Conservation (phyloP, 1,140 invertebrate genomes). For the Drosophila equinoxialis region DNA sequence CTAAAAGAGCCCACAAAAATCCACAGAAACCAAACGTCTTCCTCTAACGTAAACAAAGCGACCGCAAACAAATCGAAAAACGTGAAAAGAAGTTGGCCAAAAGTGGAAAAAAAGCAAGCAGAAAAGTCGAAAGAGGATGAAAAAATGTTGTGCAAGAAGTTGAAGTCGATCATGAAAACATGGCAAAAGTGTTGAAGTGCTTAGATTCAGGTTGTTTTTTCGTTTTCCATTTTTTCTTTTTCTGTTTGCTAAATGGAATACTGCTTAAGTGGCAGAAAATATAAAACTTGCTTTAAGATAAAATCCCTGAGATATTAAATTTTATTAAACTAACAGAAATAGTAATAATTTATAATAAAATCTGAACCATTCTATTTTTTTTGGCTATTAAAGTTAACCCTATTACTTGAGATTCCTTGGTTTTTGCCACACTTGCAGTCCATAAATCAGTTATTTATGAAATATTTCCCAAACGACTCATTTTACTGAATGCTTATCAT, state of each 20-base stretch:
- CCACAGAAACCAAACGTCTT: slow-evolving; percentile 27
- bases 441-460: slow-evolving; percentile 2
- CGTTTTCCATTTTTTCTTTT: slow-evolving; percentile 11
- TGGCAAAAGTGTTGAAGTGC: slow-evolving; percentile 53
- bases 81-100: slow-evolving; percentile 23
- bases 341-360: background rate
- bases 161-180: slow-evolving; percentile 37
- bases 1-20: slow-evolving; percentile 49
- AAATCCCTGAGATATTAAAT: background rate
- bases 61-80: slow-evolving; percentile 56
- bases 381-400: background rate
- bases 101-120: slow-evolving; percentile 26
- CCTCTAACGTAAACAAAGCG: slow-evolving; percentile 53
- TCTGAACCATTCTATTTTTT: background rate
- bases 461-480: background rate
- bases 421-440: background rate
- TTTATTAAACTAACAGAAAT: background rate
- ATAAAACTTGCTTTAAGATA: background rate
- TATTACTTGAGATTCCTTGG: background rate
- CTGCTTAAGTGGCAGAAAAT: background rate
- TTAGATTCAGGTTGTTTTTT: slow-evolving; percentile 22
- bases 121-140: slow-evolving; percentile 21
- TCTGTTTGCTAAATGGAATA: slow-evolving; percentile 13
- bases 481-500: slow-evolving; percentile 5
- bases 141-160: slow-evolving; percentile 42